These are phyloP conservation scores for Phortica okadai DNA, from an alignment of 2,888 invertebrate genomes.

Conservation along the genomic window DNA sequence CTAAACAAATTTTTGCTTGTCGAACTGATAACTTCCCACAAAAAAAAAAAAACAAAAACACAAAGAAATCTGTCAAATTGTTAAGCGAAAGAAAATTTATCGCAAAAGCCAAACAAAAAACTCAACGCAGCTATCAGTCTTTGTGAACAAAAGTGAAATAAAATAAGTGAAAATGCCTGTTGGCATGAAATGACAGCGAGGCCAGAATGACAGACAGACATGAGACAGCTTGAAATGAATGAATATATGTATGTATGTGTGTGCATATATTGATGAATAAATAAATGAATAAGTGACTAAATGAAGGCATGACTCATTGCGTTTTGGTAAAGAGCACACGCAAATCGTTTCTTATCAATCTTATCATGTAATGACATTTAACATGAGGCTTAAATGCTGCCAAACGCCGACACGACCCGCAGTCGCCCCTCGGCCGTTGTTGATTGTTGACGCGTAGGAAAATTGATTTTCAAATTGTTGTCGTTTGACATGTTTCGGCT, in stretches of 20 bases:
- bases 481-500: constrained; percentile 58
- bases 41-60: too few relatives aligned
- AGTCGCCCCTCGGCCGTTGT: background rate
- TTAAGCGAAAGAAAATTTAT: too few relatives aligned
- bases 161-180: constrained; percentile 12
- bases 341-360: constrained; percentile 61
- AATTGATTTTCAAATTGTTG: constrained; percentile 69
- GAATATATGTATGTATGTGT: constrained; percentile 29
- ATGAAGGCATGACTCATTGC: constrained; percentile 53
- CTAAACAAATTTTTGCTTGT: too few relatives aligned
- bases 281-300: constrained; percentile 48
- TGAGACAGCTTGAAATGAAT: constrained; percentile 49
- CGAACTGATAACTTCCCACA: too few relatives aligned
- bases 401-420: constrained; percentile 37
- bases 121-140: too few relatives aligned
- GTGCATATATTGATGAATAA: constrained; percentile 28
- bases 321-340: constrained; percentile 44
- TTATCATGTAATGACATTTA: constrained; percentile 68
- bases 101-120: too few relatives aligned
- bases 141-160: background rate
- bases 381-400: constrained; percentile 47
- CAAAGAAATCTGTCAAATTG: constrained; percentile 9
- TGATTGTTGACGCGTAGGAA: constrained; percentile 37
- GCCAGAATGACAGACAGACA: background rate
- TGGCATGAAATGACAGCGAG: background rate